Evolutionary conservation across 1,140 invertebrate genomes (phyloP), one percentile per base, ranked within the genome.

Genomic region (Piezodorus guildinii): DNA sequence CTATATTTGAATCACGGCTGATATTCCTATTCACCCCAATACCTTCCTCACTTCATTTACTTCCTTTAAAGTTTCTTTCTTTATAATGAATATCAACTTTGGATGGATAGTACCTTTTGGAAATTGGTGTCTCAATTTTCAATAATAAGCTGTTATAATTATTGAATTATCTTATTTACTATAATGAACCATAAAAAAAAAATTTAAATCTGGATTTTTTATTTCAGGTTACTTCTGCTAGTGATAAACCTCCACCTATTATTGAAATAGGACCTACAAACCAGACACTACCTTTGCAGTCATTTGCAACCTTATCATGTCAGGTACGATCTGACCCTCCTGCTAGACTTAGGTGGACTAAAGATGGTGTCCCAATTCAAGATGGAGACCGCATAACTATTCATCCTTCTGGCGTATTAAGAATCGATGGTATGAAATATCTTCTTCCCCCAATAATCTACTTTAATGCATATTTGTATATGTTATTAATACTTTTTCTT

Each of bases 261-360:
- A 94, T 97, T 63, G 83, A 88, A 71, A 80, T 93, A 52, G 91
- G 91, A 0, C 91, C 93, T 19, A 82, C 87, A 43, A 96, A 96
- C 77, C 93, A 95, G 77, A 96, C 93, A 0, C 73, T 95, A 12
- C 85, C 88, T 2, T 72, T 90, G 46, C 86, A 86, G 65, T 88
- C 86, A 58, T 82, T 85, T 49, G 90, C 88, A 1, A 83, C 84
- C 63, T 75, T 96, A 70, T 87, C 87, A 0, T 97, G 94, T 73
- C 83, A 88, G 66, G 88, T 86, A 1, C 83, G 83, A 10, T 85
- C 86, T 2, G 81, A 81, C 60, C 82, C 85, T 8, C 79, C 75
- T 34, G 88, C 91, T 0, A 80, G 80, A 27, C 81, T 91, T 25
- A 80, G 83, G 60, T 96, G 94, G 94, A 83, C 85, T 70, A 89